These are phyloP conservation scores for Aphidius colemani DNA, from an alignment of 2,888 invertebrate species.

Conservation along the genomic window DNA sequence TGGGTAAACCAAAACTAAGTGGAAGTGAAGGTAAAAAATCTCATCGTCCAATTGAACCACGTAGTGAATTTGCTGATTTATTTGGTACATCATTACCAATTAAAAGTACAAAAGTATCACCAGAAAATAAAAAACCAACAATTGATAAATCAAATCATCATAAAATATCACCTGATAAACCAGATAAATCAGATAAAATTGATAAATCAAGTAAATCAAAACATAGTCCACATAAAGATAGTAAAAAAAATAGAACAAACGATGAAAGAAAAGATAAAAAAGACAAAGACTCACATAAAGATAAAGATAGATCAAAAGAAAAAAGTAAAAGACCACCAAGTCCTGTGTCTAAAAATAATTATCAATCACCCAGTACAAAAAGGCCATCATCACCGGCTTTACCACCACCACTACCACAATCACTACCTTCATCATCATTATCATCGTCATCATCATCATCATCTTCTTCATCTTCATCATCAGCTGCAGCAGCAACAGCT, in stretches of 20 bases:
- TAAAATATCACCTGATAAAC: slow-evolving; percentile 62
- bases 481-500: no score
- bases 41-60: slow-evolving; percentile 57
- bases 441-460: no score
- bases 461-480: no score
- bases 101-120: slow-evolving; percentile 69
- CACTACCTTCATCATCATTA: no score
- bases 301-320: slow-evolving; percentile 65
- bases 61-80: slow-evolving; percentile 74
- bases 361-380: slow-evolving; percentile 50
- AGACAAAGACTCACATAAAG: slow-evolving; percentile 64
- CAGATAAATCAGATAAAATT: slow-evolving; percentile 66
- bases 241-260: slow-evolving; percentile 59
- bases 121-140: slow-evolving; percentile 67
- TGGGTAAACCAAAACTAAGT: slow-evolving; percentile 74
- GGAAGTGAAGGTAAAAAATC: slow-evolving; percentile 59
- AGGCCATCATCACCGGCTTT: slow-evolving; percentile 43
- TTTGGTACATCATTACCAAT: slow-evolving; percentile 87
- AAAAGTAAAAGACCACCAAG: slow-evolving; percentile 62
- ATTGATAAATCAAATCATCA: slow-evolving; percentile 51
- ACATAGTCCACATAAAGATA: slow-evolving; percentile 65
- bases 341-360: slow-evolving; percentile 52
- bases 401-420: no score
- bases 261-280: slow-evolving; percentile 62
- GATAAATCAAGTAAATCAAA: slow-evolving; percentile 60